Evolutionary conservation across 2,888 invertebrate genomes (phyloP), one percentile per base, ranked within the genome.

Genomic region (Lithophane leautieri): DNA sequence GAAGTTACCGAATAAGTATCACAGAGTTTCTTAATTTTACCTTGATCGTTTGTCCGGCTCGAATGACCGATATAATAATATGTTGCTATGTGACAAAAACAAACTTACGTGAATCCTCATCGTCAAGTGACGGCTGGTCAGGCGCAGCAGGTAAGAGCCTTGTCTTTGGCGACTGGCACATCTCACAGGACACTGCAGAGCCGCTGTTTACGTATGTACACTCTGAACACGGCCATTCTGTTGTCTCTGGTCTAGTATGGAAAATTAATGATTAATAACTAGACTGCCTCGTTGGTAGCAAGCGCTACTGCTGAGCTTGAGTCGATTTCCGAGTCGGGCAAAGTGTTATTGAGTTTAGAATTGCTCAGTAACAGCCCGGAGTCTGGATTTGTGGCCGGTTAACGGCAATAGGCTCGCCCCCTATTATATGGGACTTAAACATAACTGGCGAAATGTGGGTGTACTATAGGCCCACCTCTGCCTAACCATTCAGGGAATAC

Each of bases 151-250:
- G 94, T 80, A 95, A 76, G 6, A 94, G 84, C 0, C 95, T 74
- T 0, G 94, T 88, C 22, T 89, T 88, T 83, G 97, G 95, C 90
- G 97, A 97, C 96, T 98, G 97, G 95, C 98, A 98, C 98, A 98
- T 98, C 91, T 98, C 98, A 93, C 98, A 98, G 63, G 97, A 91
- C n/a, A 90, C 89, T 52, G 96, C 95, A 1, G 93, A 88, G 54
- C 95, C 97, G 42, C 97, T 97, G 93, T 98, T 98, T 94, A 98
- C 97, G 91, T 97, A 98, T 22, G 98, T 98, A 92, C 98, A 98
- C 69, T 98, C 97, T 60, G 97, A 97, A 90, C 98, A 98, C 81
- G 98, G 97, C 98, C 98, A 98, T 76, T 97, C 97, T 63, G 94
- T 91, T 1, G 78, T 66, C 12, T 79, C 78, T 16, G 78, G 79